phyloP scores from a whole-genome alignment of 2,888 invertebrate genomes.

The Himalopsyche japonica region DNA sequence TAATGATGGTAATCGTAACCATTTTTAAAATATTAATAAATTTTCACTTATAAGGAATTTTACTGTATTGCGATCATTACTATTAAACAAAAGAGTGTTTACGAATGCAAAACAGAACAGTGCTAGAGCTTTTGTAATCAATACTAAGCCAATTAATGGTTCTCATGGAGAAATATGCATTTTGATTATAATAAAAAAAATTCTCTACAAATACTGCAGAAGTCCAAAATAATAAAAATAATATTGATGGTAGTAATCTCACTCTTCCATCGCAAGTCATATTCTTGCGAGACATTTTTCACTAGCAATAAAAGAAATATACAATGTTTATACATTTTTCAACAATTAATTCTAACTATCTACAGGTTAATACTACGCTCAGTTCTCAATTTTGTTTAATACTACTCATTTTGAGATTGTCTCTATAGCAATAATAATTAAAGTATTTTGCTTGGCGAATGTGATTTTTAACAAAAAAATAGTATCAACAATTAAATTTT shows the following conservation, averaged over 20 bases:
- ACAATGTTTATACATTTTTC: slow-evolving; percentile 16
- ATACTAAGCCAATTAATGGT: too few relatives aligned
- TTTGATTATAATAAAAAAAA: background rate
- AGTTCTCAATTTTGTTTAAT: slow-evolving; percentile 24
- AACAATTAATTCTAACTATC: slow-evolving; percentile 22
- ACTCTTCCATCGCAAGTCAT: slow-evolving; percentile 1
- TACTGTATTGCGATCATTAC: too few relatives aligned
- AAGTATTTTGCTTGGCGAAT: background rate
- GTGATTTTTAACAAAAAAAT: slow-evolving; percentile 5
- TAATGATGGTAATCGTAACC: too few relatives aligned
- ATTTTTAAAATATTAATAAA: too few relatives aligned
- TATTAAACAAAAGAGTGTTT: too few relatives aligned
- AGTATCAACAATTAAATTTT: slow-evolving; percentile 11
- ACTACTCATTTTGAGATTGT: slow-evolving; percentile 14
- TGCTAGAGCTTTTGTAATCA: too few relatives aligned
- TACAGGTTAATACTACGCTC: slow-evolving; percentile 24
- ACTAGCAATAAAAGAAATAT: slow-evolving; percentile 4
- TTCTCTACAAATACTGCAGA: slow-evolving; percentile 18
- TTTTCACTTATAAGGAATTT: too few relatives aligned
- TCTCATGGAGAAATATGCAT: background rate
- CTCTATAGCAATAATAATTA: background rate
- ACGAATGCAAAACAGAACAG: too few relatives aligned
- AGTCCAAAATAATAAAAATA: slow-evolving; percentile 13
- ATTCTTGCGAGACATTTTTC: background rate
- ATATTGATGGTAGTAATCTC: slow-evolving; percentile 24